Base-by-base conservation (phyloP, 2,113 vertebrate genomes). In the Mastomys coucha region DNA sequence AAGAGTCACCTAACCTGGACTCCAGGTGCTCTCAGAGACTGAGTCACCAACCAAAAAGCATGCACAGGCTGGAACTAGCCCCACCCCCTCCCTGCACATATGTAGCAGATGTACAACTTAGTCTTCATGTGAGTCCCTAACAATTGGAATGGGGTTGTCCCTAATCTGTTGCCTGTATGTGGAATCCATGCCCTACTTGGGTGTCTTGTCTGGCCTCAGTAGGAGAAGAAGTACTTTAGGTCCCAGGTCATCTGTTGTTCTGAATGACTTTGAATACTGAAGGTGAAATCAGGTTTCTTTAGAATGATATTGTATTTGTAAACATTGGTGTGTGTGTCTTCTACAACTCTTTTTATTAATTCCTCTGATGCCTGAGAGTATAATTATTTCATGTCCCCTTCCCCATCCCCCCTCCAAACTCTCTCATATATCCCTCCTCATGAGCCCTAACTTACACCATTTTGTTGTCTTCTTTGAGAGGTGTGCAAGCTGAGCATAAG, bases 401-500 rank as follows among this genome's bases (percentile, higher is more conserved):
- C 7, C 19, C 51, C 11, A 9, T 26, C 12, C 1, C 39, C 56
- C 36, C 36, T 60, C 12, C 12, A 82, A 26, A 82, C n/a, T 19
- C 17, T 39, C 80, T 60, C 36, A 14, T 39, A 16, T 26, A 8
- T 60, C 12, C 20, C 80, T 81, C 49, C 56, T 60, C 36, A 60
- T 39, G 56, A 82, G 1, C 36, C 9, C 26, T 76, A 91, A 53
- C 67, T 81, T 39, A 77, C 2, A 75, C 28, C 11, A 19, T 93
- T 90, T 89, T 84, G 60, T 93, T 67, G 3, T 72, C 86, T 91
- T 84, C 39, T 95, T 92, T 51, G 36, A 20, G 77, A 42, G 75
- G 16, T 88, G 11, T 95, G 22, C 42, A 70, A 14, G 49, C 39
- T 78, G n/a, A 91, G 60, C 24, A 4, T 70, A 67, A 42, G 42